A percentile compares a stretch with the other conserved stretches of the same genome.
phyloP scores from a whole-genome alignment of 2,888 invertebrate species.

The Epinotia nisella region DNA sequence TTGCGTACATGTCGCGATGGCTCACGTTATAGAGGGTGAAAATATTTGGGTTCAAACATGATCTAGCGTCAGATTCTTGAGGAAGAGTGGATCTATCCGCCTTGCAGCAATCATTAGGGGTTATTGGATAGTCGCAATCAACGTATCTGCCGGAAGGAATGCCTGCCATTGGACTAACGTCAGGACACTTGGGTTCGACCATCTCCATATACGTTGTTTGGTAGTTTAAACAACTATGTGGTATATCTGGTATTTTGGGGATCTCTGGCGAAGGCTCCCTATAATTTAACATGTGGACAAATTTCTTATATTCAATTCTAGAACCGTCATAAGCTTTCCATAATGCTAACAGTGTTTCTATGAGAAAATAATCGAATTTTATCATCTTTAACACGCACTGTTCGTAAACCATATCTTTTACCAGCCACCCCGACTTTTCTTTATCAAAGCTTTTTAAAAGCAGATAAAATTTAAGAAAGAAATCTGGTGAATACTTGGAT shows the following conservation, averaged over 20 bases:
- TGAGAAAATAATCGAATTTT: conserved; percentile 71
- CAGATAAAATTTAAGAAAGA: conserved; percentile 66
- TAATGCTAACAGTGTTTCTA: conserved; percentile 77
- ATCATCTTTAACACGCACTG: conserved; percentile 73
- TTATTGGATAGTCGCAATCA: conserved; percentile 70
- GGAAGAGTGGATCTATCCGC: conserved; percentile 65
- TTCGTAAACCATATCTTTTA: conserved; percentile 74
- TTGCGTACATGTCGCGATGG: conserved; percentile 73
- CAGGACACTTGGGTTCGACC: conserved; percentile 63
- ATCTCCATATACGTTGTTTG: conserved; percentile 74
- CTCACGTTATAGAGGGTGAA: conserved; percentile 65
- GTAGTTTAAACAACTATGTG: conserved; percentile 67
- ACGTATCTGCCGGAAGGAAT: conserved; percentile 75
- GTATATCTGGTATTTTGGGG: conserved; percentile 71
- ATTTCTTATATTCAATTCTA: conserved; percentile 78
- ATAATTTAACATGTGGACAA: conserved; percentile 78
- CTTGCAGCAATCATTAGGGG: conserved; percentile 60
- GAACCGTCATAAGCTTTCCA: conserved; percentile 78
- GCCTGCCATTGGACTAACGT: conserved; percentile 64
- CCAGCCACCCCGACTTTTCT: conserved; percentile 76
- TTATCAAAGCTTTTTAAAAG: conserved; percentile 67
- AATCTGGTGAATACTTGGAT: conserved; percentile 62
- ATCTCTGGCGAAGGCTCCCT: conserved; percentile 71
- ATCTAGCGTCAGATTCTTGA: conserved; percentile 70
- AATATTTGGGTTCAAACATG: conserved; percentile 67